Evolutionary conservation across 1,140 invertebrate species (phyloP), one percentile per base, ranked within the genome.

Genomic region (Papilio polyxenes): DNA sequence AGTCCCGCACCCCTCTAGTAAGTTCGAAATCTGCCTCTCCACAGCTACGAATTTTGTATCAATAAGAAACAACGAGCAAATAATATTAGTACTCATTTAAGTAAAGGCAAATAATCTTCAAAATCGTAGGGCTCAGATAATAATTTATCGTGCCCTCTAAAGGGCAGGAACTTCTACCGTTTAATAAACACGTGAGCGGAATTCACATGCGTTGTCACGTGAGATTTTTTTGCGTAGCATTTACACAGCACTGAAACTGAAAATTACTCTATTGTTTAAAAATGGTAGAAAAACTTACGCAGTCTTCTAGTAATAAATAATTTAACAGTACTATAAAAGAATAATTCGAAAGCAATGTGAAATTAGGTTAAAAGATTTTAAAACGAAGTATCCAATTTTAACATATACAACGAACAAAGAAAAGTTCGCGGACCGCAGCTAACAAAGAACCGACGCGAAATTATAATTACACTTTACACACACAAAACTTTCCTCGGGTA

Each of bases 1-100:
- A 3, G 74, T 20, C 65, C 56, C 65, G 72, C 83, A 83, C 87
- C 65, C 81, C 74, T 37, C 23, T 77, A 9, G 23, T 69, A 31
- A 44, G 74, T 40, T 44, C 80, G 82, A 56, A 49, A 77, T 37
- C 74, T 40, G 23, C 13, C 10, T 15, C 31, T 37, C 20, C n/a
- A 31, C n/a, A 31, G 23, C 31, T 40, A 72, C 10, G 65, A 72
- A 40, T 37, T 72, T 72, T 15, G 31, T 37, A 8, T 37, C 65
- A 40, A 31, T 31, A 69, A 15, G 13, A 40, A 72, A 40, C 31
- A 15, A 15, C 13, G 10, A 31, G 4, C 62, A 13, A 69, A 65
- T 65, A 65, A 65, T 65, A 15, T 37, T 7, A 9, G 11, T 37
- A 15, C 11, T 10, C 9, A 37, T 20, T n/a, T 59, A 44, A 44